A percentile compares a stretch with the other conserved stretches of the same genome.
These are phyloP conservation scores for Nothura maculosa DNA, from an alignment of 2,797 vertebrate species.

Conservation along the genomic window DNA sequence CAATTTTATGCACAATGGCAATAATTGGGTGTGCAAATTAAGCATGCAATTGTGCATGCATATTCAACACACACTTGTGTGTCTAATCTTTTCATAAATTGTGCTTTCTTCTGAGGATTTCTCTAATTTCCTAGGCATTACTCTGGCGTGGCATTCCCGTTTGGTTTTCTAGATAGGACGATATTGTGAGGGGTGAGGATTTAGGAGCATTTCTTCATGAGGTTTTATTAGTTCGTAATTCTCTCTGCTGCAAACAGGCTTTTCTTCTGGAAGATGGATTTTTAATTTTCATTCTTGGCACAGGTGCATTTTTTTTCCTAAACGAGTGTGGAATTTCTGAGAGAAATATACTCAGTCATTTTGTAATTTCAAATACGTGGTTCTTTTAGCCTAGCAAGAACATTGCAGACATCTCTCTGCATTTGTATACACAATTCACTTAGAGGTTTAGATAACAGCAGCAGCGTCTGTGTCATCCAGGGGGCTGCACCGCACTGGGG, in stretches of 20 bases:
- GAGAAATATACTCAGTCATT: neutral
- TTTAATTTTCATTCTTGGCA: neutral
- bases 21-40: slow-evolving; percentile 80
- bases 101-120: neutral
- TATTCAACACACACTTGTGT: slow-evolving; percentile 76
- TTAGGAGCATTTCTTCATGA: neutral
- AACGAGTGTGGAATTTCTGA: neutral
- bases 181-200: neutral
- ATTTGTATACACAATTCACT: neutral
- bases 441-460: neutral
- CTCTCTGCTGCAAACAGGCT: neutral
- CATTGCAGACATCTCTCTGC: neutral
- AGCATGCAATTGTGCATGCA: slow-evolving; percentile 79
- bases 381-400: neutral
- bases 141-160: neutral
- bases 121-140: neutral
- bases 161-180: neutral
- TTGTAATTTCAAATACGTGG: neutral
- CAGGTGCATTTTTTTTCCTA: neutral
- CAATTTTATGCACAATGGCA: slow-evolving; percentile 79
- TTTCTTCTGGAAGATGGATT: neutral
- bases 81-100: slow-evolving; percentile 68
- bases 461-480: neutral
- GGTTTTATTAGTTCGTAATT: neutral
- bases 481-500: neutral